A percentile compares a stretch with the other conserved stretches of the same genome.
Conservation (phyloP, 1,140 invertebrate genomes). For the Caenorhabditis remanei region DNA sequence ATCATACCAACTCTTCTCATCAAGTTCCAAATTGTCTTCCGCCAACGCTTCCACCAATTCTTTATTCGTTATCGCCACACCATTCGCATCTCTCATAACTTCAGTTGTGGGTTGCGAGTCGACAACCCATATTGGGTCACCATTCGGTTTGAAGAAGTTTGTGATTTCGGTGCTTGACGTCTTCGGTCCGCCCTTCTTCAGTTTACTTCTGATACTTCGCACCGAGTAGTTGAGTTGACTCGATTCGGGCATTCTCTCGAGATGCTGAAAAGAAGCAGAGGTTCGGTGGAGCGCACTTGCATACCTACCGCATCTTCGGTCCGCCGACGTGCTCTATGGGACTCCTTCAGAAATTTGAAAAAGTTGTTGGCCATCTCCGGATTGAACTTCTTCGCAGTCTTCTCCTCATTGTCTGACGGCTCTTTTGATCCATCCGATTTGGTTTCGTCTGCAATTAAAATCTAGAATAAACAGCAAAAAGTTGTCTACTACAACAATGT, state of each 20-base stretch:
- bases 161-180: background rate
- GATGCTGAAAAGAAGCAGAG: background rate
- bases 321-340: background rate
- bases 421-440: constrained; percentile 22
- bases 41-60: background rate
- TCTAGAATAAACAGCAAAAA: background rate
- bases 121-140: constrained; percentile 7
- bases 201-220: background rate
- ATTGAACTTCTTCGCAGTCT: background rate
- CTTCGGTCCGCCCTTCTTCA: background rate
- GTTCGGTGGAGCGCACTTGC: background rate
- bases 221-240: constrained; percentile 10
- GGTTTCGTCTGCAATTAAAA: background rate
- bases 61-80: background rate
- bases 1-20: background rate
- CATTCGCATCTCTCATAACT: background rate
- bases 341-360: constrained; percentile 2
- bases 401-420: constrained; percentile 2
- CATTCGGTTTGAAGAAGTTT: constrained; percentile 6
- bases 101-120: background rate
- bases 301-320: background rate
- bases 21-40: background rate
- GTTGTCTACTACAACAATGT: too few relatives aligned
- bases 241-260: constrained; percentile 14
- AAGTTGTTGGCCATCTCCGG: background rate